phyloP scores from a whole-genome alignment of 2,113 vertebrate genomes.

The Mormyrus iriodes region DNA sequence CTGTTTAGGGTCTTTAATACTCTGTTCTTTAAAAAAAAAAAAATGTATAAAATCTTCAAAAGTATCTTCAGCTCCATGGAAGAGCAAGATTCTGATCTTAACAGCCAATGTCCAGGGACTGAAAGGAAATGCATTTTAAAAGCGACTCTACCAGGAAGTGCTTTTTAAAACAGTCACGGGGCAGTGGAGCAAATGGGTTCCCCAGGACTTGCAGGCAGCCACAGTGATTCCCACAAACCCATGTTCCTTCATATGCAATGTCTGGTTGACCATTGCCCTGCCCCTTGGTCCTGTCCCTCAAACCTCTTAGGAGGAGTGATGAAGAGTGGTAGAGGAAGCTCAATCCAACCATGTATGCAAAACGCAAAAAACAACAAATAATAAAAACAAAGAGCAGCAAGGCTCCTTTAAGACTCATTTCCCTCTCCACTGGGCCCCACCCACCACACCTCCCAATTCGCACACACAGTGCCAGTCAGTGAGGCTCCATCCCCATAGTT shows the following conservation, averaged over 20 bases:
- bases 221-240: not conserved
- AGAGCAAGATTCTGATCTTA: conserved; percentile 42
- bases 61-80: conserved; percentile 41
- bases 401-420: not conserved
- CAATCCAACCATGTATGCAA: conserved; percentile 22
- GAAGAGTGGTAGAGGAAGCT: not conserved
- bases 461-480: conserved; percentile 19
- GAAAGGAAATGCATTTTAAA: conserved; percentile 47
- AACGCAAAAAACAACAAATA: conserved; percentile 28
- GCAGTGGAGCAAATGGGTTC: conserved; percentile 43
- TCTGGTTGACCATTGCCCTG: conserved; percentile 39
- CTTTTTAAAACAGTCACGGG: conserved; percentile 59
- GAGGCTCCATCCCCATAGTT: conserved; percentile 18
- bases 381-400: not conserved
- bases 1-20: conserved; percentile 74
- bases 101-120: conserved; percentile 36
- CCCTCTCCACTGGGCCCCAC: not conserved
- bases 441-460: not conserved
- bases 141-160: conserved; percentile 50
- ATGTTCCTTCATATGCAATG: conserved; percentile 49
- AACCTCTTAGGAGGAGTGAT: not conserved
- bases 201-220: conserved; percentile 23
- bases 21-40: conserved; percentile 26
- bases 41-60: conserved; percentile 7
- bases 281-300: conserved; percentile 8